Evolutionary conservation across 2,113 vertebrate genomes (phyloP), one percentile per base, ranked within the genome.

Genomic region (Notothenia rossii): DNA sequence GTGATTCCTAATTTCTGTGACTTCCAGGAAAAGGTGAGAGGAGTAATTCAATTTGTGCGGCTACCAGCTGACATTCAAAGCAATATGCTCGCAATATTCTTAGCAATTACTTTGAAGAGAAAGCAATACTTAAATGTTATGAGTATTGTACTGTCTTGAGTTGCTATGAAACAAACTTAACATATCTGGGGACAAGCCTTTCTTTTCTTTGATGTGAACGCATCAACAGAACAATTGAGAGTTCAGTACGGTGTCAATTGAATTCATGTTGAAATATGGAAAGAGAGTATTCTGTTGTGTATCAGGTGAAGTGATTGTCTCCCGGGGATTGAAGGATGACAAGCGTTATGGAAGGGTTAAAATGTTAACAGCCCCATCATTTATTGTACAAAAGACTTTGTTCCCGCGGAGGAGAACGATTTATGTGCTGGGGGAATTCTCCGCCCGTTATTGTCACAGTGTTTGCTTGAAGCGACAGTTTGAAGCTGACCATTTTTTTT

Each of bases 21-120:
- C 71, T 74, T 58, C 72, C 18, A 54, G 33, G 18, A 49, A 53
- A 71, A 73, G 65, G 48, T 61, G 72, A 79, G 51, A 17, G 36
- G 11, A 62, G 5, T 72, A 79, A 87, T 82, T 86, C 54, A 61
- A 15, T 73, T 56, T 85, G 82, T 83, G 78, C 50, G 54, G 49
- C 80, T 56, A 29, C 81, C 78, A 76, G 66, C 45, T 10, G n/a
- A 36, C 20, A 54, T 74, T 60, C 51, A 66, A 76, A 62, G 74
- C 73, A 58, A 72, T 79, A 69, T 66, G 86, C 72, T 77, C 2
- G 6, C 36, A 75, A 70, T 84, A 61, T 65, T 55, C 81, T 50
- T 67, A 11, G 36, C 58, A 25, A 60, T 77, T 81, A 77, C 5
- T 5, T 13, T 7, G 33, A 17, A 63, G 61, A 69, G 61, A 55